Percentiles rank a stretch among this genome's conserved stretches.
phyloP scores from a whole-genome alignment of 1,140 invertebrate species.

The Aricia agestis region DNA sequence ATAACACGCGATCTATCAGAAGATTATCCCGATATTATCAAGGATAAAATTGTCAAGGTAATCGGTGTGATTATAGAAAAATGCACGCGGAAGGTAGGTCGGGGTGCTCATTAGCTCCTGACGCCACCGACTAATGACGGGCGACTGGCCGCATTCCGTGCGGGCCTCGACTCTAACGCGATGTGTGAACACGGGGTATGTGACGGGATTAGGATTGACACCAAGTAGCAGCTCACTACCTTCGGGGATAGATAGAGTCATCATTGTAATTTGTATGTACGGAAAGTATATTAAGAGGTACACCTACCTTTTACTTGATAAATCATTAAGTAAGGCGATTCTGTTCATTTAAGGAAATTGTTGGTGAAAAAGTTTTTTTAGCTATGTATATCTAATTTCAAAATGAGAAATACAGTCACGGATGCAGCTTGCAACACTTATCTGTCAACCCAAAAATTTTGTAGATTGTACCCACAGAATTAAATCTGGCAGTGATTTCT shows the following conservation, averaged over 20 bases:
- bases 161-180: slow-evolving; percentile 26
- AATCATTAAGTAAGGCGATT: too few species aligned
- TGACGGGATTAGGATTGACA: not conserved
- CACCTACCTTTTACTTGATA: too few species aligned
- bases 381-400: too few species aligned
- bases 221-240: not conserved
- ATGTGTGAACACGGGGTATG: slow-evolving; percentile 9
- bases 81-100: slow-evolving; percentile 31
- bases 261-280: not conserved
- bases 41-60: slow-evolving; percentile 22
- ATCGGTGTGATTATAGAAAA: slow-evolving; percentile 25
- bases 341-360: too few species aligned
- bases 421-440: too few species aligned
- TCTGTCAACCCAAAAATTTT: too few species aligned
- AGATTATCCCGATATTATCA: not conserved
- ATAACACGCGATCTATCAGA: too few species aligned
- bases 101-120: slow-evolving; percentile 27
- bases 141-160: slow-evolving; percentile 36
- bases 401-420: too few species aligned
- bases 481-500: too few species aligned
- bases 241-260: not conserved
- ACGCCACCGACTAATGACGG: slow-evolving; percentile 31
- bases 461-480: too few species aligned
- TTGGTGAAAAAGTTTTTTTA: too few species aligned
- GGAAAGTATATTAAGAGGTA: too few species aligned